phyloP scores from a whole-genome alignment of 2,888 invertebrate genomes.

The Chironomus riparius region DNA sequence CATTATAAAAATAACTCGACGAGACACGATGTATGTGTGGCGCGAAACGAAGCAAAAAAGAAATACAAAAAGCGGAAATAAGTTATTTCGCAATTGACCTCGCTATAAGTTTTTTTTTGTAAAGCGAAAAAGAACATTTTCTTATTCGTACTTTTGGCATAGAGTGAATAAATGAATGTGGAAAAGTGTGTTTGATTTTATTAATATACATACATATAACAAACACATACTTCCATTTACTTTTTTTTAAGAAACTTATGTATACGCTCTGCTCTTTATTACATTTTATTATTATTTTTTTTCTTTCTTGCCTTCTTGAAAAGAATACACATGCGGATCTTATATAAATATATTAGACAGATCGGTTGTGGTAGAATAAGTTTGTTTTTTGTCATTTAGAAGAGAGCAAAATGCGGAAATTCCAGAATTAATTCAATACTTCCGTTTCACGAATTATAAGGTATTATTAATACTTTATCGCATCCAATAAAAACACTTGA shows the following conservation, averaged over 20 bases:
- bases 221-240: neutral
- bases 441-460: neutral
- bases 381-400: neutral
- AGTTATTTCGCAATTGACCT: constrained; percentile 32
- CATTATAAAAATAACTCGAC: neutral
- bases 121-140: constrained; percentile 26
- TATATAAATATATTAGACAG: neutral
- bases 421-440: constrained; percentile 2
- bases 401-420: constrained; percentile 5
- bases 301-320: neutral
- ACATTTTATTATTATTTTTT: too few species aligned
- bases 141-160: constrained; percentile 17
- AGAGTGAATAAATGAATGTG: constrained; percentile 11
- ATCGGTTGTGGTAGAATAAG: neutral
- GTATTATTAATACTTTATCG: neutral
- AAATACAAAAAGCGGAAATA: constrained; percentile 31
- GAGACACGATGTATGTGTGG: neutral
- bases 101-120: constrained; percentile 28
- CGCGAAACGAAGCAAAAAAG: constrained; percentile 2
- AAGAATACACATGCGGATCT: neutral
- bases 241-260: too few species aligned
- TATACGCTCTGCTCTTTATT: too few species aligned
- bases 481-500: neutral
- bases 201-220: neutral
- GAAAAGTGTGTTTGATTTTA: constrained; percentile 10